Conservation (phyloP, 2,888 invertebrate species). For the Volucella inflata region DNA sequence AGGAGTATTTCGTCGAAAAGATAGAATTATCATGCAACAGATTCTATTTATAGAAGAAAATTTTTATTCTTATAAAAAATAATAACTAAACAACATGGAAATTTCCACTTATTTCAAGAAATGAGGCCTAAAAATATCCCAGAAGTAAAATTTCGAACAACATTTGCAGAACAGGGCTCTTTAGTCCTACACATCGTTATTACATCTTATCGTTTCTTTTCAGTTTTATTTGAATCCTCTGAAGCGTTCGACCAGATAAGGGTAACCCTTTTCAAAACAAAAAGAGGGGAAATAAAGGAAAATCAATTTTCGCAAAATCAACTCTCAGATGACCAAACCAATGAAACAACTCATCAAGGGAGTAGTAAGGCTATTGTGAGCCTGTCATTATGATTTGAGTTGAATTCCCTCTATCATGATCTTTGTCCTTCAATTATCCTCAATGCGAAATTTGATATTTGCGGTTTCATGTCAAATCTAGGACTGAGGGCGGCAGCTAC, state of each 20-base stretch:
- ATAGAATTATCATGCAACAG: no score
- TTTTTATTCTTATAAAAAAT: no score
- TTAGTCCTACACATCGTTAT: no score
- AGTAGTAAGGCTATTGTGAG: background rate
- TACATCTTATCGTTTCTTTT: background rate
- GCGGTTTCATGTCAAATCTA: slow-evolving; percentile 49
- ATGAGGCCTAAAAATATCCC: no score
- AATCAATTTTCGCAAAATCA: no score
- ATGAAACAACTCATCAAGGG: slow-evolving; percentile 25
- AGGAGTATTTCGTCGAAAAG: no score
- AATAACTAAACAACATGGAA: no score
- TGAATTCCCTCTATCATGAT: slow-evolving; percentile 48
- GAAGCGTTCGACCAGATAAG: slow-evolving; percentile 13
- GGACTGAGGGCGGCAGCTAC: slow-evolving; percentile 3
- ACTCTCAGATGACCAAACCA: slow-evolving; percentile 13
- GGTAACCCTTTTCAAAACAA: slow-evolving; percentile 21
- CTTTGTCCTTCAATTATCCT: slow-evolving; percentile 55
- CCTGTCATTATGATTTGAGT: slow-evolving; percentile 39
- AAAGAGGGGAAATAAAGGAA: background rate
- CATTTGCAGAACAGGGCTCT: no score
- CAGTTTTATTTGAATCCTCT: background rate
- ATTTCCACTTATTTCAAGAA: no score
- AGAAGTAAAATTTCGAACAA: no score
- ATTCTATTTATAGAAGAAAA: no score
- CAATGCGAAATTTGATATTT: slow-evolving; percentile 46